Evolutionary conservation across 2,888 invertebrate genomes (phyloP).

Genomic region (Euzetes globulus): DNA sequence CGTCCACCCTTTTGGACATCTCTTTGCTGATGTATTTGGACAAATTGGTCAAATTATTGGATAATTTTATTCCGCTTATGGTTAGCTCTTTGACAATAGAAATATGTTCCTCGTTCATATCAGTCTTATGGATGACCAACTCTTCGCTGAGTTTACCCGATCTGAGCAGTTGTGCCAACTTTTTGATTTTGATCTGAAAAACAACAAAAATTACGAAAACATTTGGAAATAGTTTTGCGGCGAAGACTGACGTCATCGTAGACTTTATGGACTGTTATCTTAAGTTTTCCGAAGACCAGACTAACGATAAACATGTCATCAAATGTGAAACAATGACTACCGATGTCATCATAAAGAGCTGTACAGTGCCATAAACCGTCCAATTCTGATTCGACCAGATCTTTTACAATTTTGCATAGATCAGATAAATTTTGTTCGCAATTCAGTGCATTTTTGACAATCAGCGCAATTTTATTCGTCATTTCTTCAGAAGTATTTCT

Average conservation of each 20-base stretch:
- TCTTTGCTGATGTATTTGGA: background rate
- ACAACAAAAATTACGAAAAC: too few species aligned
- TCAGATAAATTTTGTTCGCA: background rate
- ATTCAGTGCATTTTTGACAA: background rate
- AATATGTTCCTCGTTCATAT: background rate
- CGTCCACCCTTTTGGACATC: background rate
- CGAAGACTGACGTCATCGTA: background rate
- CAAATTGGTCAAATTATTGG: slow-evolving; percentile 6
- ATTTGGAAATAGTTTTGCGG: background rate
- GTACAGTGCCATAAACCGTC: slow-evolving; percentile 20
- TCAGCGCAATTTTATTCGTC: background rate
- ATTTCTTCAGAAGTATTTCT: background rate
- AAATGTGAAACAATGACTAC: slow-evolving; percentile 1
- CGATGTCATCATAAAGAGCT: background rate
- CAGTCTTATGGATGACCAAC: background rate
- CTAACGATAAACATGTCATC: slow-evolving; percentile 24
- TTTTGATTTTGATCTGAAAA: slow-evolving; percentile 14
- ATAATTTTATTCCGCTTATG: background rate
- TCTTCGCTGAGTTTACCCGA: background rate
- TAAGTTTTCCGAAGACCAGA: background rate
- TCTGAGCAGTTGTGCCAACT: background rate
- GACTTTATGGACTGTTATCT: slow-evolving; percentile 23
- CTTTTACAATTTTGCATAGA: background rate
- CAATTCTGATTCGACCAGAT: background rate
- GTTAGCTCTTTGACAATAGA: background rate